Base-by-base conservation (phyloP, 2,113 vertebrate genomes). In the Paraplagusia blochii region DNA sequence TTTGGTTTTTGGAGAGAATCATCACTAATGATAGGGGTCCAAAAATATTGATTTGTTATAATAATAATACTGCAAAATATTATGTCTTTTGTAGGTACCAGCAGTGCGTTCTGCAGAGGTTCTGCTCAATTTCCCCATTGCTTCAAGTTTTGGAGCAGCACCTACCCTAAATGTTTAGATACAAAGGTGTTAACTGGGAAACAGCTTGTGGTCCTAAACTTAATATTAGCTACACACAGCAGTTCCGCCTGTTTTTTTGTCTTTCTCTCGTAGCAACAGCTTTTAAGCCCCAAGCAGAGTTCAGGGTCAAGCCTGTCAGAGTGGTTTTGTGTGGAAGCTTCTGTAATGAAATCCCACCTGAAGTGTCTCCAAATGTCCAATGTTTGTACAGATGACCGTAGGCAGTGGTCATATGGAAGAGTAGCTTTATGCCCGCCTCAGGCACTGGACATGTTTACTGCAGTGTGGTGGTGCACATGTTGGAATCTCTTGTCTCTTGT, bases 341-440 rank as follows among this genome's bases (percentile, higher is more conserved):
- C 18, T 63, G 43, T 40, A 42, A 40, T 66, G 53, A 44, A 59
- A 68, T 66, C 12, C 1, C 49, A 18, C 47, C 56, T 62, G 64
- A 64, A 67, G 34, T 48, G 60, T 66, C 52, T 45, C 36, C 51
- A 63, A 49, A 63, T 55, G 60, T 44, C 59, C 15, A 58, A 47
- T 51, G 9, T 51, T 7, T 33, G 11, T 6, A 38, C 42, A 19
- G 14, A 12, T 15, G 57, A 62, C 44, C 56, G 2, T 2, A 56
- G 22, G 58, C 55, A 46, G 15, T 11, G 47, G 19, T 57, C 39
- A 1, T 40, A 39, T 17, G 35, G 42, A 71, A 49, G 48, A 34
- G 50, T 9, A 40, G 11, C 45, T 16, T 22, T 34, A 45, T 34
- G 4, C 1, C 17, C 7, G 53, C 72, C 53, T 50, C 61, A 54